Conservation (phyloP, 2,888 invertebrate species). For the Neoaliturus tenellus region DNA sequence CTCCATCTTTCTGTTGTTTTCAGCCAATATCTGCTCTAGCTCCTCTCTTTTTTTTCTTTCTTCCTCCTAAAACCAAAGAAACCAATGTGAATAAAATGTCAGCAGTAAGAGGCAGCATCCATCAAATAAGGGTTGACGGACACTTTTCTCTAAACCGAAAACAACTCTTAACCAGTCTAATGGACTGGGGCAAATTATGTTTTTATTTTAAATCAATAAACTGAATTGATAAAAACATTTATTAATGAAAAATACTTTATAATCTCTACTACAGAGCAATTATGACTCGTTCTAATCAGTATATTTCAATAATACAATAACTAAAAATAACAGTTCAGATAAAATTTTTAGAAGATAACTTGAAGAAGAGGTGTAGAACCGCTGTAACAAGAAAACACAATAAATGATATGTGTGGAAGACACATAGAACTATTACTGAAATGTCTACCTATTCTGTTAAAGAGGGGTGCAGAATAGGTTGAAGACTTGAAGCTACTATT, state of each 20-base stretch:
- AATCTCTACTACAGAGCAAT: neutral
- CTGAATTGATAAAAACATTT: neutral
- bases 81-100: slow-evolving; percentile 63
- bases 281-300: slow-evolving; percentile 19
- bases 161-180: neutral
- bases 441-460: no score
- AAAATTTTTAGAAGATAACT: neutral
- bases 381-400: slow-evolving; percentile 41
- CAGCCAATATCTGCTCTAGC: slow-evolving; percentile 96
- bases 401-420: slow-evolving; percentile 35
- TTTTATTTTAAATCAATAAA: neutral
- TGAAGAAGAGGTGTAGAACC: neutral
- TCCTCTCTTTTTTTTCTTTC: slow-evolving; percentile 97
- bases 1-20: slow-evolving; percentile 98
- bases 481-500: no score
- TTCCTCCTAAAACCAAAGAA: slow-evolving; percentile 92
- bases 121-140: neutral
- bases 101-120: slow-evolving; percentile 42
- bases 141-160: slow-evolving; percentile 1
- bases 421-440: no score
- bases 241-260: neutral
- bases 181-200: neutral
- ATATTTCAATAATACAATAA: neutral
- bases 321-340: neutral
- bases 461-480: no score